phyloP scores from a whole-genome alignment of 2,797 vertebrate genomes.

The Lophotriccus pileatus region DNA sequence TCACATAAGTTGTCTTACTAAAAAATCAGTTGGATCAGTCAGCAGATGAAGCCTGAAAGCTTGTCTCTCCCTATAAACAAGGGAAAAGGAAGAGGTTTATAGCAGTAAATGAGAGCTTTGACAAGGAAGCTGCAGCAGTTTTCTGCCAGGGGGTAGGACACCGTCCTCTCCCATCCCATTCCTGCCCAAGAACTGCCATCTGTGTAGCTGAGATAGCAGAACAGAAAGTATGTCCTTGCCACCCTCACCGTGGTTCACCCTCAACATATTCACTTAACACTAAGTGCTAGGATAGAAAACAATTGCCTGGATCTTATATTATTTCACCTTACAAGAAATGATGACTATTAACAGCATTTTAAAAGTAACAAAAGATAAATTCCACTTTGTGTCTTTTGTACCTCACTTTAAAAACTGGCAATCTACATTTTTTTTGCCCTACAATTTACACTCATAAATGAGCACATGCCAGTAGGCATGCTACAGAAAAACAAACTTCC shows the following conservation, averaged over 20 bases:
- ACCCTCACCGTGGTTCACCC: neutral
- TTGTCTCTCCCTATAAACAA: neutral
- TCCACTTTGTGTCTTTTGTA: neutral
- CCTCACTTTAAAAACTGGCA: neutral
- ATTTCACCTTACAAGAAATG: neutral
- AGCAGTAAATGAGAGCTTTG: neutral
- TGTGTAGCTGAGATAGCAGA: neutral
- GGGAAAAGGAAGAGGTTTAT: neutral
- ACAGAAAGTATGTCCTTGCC: neutral
- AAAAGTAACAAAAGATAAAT: neutral
- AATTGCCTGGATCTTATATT: neutral
- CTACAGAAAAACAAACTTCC: neutral
- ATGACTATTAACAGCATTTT: neutral
- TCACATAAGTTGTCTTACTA: neutral
- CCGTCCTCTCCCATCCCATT: neutral
- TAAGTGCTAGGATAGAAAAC: neutral
- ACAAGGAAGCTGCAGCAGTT: slow-evolving; percentile 12
- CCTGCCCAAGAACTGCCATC: slow-evolving; percentile 5
- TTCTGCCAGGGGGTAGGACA: slow-evolving; percentile 16
- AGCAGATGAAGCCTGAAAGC: neutral
- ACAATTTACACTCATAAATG: neutral
- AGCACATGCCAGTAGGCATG: neutral
- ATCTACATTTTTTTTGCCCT: neutral
- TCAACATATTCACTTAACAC: fast-evolving
- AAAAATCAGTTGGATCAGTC: neutral